Evolutionary conservation across 2,113 vertebrate species (phyloP), one percentile per base, ranked within the genome.

Genomic region (Vulpes vulpes): DNA sequence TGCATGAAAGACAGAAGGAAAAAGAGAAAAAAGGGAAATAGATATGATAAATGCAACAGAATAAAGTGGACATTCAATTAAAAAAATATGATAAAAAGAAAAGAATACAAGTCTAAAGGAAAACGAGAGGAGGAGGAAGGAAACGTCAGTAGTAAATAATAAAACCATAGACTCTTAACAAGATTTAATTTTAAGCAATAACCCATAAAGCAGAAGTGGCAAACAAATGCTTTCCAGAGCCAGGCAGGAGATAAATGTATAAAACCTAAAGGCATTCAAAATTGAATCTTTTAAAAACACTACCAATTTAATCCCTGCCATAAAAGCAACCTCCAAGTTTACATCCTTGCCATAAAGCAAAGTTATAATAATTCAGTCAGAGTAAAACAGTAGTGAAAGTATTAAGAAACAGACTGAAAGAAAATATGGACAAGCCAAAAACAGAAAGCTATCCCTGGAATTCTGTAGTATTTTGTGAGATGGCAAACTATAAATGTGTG

Each of bases 1-100:
- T 73, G 8, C 67, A 38, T 65, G 11, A 79, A 57, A 81, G 11
- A 53, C 5, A 87, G 20, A 88, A 57, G 62, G n/a, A 2, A 27
- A 67, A 53, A 85, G n/a, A 57, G 19, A 49, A 35, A 51, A 22
- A 32, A 10, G 22, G 32, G 32, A 51, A 90, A 80, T 8, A 51
- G 17, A 79, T 96, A 92, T 73, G 7, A 30, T 35, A 90, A 96
- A 93, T 19, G 10, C 35, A 95, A 65, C 19, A 89, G 35, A 91
- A 74, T 38, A 87, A 65, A 84, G n/a, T 11, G 84, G 76, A 79
- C 10, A 67, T 76, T 74, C 16, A 92, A 38, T 64, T 69, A 51
- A 22, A 27, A 27, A 67, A 79, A 55, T 19, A 83, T 2, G 43
- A 87, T 16, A 59, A 64, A 78, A 90, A 1, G 3, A 85, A 81